Base-by-base conservation (phyloP, 2,797 vertebrate species). In the Sparidentex hasta region DNA sequence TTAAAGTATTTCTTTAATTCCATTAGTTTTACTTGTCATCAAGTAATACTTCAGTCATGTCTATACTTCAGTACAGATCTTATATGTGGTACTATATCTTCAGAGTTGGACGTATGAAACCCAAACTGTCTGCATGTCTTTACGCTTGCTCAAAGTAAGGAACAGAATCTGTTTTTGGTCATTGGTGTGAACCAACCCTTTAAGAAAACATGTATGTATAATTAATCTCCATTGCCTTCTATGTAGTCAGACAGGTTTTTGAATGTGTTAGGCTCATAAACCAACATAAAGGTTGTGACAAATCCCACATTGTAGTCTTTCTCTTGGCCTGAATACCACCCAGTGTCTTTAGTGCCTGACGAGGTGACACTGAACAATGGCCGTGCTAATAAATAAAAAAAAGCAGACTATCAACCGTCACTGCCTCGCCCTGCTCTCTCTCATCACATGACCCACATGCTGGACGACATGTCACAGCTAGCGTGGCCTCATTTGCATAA, bases 401-500 rank as follows among this genome's bases (percentile, higher is more conserved):
- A 87, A 87, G 71, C 80, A 76, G 83, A 63, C 90, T 87, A 91
- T 93, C 91, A 94, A 93, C 92, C 62, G 89, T 88, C 93, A 89
- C 73, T 20, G 74, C 83, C 48, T 62, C 5, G 78, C 74, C 80
- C 77, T 59, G 78, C 82, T 83, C 55, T 20, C 85, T 81, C 84
- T 83, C 81, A 75, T 93, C 81, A 52, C 90, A 95, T 95, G 92
- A 94, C 78, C 65, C 84, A 87, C 93, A 94, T 92, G 90, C 84
- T 86, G 92, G 89, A 88, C 86, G 90, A 91, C 86, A 44, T 93
- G 94, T 95, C 94, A 93, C 93, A 69, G 80, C 83, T 89, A 92
- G 93, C 89, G 87, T 92, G 74, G 94, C 87, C 93, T 92, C 88
- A 96, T 97, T 97, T 97, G 95, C 96, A 96, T 97, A 95, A 96